Conservation (phyloP, 1,140 invertebrate genomes). For the Bradynema listronoti region DNA sequence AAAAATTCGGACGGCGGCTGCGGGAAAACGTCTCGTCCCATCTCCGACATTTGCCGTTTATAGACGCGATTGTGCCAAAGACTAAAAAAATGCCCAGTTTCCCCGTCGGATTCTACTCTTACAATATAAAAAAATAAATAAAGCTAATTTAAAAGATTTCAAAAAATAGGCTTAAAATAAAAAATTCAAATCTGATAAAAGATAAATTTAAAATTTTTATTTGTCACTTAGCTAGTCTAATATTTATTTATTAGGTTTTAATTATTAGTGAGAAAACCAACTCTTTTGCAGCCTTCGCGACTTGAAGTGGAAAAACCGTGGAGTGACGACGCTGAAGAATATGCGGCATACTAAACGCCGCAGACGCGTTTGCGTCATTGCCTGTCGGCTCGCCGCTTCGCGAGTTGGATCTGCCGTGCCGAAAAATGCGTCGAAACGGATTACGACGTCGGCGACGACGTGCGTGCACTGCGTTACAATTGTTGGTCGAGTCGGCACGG, state of each 20-base stretch:
- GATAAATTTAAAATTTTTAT: no score
- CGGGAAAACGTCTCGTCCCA: constrained; percentile 30
- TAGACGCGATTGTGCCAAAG: constrained; percentile 32
- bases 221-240: no score
- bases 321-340: constrained; percentile 40
- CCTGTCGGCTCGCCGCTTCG: no score
- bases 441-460: no score
- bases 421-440: no score
- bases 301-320: constrained; percentile 42
- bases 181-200: no score
- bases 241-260: not conserved
- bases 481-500: no score
- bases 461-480: no score
- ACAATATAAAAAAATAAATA: no score
- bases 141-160: not conserved
- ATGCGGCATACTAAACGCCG: constrained; percentile 9
- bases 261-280: constrained; percentile 7
- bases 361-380: no score
- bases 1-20: constrained; percentile 50
- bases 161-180: not conserved
- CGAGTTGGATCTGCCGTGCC: no score
- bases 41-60: constrained; percentile 42
- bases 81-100: constrained; percentile 25
- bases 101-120: no score
- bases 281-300: constrained; percentile 42